Base-by-base conservation (phyloP, 2,113 vertebrate genomes). In the Uria aalge region DNA sequence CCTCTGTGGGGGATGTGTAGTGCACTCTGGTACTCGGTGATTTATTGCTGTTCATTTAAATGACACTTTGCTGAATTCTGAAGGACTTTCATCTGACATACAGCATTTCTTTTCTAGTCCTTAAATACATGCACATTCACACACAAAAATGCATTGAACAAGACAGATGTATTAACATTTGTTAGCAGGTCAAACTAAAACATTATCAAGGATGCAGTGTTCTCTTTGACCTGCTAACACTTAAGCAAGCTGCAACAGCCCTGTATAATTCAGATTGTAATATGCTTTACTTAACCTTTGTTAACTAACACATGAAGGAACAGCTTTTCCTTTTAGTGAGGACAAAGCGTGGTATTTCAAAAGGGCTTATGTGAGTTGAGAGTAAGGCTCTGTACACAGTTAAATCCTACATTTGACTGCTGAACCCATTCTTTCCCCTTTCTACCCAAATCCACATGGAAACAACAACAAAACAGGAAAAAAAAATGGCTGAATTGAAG, bases 231-330 rank as follows among this genome's bases (percentile, higher is more conserved):
- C 92, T 89, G 36, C 48, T 97, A 94, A 92, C 80, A 95, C 89
- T 96, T 76, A 82, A 94, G 69, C 80, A 95, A 95, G 80, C 73
- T 96, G 73, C 76, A 94, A 79, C 66, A 68, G 92, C 69, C 76
- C 67, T 68, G 30, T 79, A 72, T 92, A 95, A 95, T 91, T 91
- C 80, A 94, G 57, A 92, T 47, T 92, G 77, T 91, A 96, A 96
- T 87, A 97, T 92, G 92, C 90, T 97, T 96, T 97, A 93, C 87
- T 96, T 95, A 95, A 95, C 89, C 94, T 95, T 92, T 97, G 92
- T 95, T 95, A 97, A 92, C 48, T 76, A 91, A 89, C 57, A 80
- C 94, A 84, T 85, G 91, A 96, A 94, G 92, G 57, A 95, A 96
- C 86, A 95, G 83, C 84, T 94, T 96, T 94, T 89, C 68, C 45